Base-by-base conservation (phyloP, 2,888 invertebrate genomes). In the Meghimatium bilineatum region DNA sequence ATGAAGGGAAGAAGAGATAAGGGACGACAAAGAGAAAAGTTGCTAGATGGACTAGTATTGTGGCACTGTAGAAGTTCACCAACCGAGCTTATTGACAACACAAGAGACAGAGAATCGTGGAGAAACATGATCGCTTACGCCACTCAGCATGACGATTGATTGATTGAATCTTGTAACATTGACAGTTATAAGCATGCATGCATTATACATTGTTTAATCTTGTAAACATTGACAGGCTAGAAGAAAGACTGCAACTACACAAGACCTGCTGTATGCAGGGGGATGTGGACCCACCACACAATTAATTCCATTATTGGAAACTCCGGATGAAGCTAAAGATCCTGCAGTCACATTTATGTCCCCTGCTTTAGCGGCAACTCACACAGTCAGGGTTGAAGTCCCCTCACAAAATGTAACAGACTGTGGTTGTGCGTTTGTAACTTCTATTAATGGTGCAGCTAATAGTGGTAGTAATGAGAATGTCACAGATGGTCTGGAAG, bases 231-330 rank as follows among this genome's bases (percentile, higher is more conserved):
- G 67, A 1, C 87, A 92, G 91, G 92, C 92, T 17, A 88, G 93
- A 71, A 87, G 93, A 72, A 92, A 90, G 77, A 91, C 92, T 23
- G 90, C 93, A 74, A 92, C 92, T 71, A 95, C 96, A 0, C 95
- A 96, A 88, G 96, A 97, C 91, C 94, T 97, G 87, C 94, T 96
- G 66, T 96, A 95, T 82, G 89, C 89, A 14, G 88, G 87, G 29
- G 76, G 76, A 23, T 34, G 71, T 63, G 81, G 86, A n/a, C 63
- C 78, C 26, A 32, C 67, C 26, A 72, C 80, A 38, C 66, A 85
- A 20, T 74, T 86, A 74, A 72, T 84, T 60, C 87, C 86, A 20
- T 77, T 91, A 8, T 87, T 88, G 72, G 91, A 91, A 76, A 87
- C 88, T n/a, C 89, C 90, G 6, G 89, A 90, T 75, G 90, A 89